Evolutionary conservation across 2,113 vertebrate genomes (phyloP).

Genomic region (Lagenorhynchus albirostris): DNA sequence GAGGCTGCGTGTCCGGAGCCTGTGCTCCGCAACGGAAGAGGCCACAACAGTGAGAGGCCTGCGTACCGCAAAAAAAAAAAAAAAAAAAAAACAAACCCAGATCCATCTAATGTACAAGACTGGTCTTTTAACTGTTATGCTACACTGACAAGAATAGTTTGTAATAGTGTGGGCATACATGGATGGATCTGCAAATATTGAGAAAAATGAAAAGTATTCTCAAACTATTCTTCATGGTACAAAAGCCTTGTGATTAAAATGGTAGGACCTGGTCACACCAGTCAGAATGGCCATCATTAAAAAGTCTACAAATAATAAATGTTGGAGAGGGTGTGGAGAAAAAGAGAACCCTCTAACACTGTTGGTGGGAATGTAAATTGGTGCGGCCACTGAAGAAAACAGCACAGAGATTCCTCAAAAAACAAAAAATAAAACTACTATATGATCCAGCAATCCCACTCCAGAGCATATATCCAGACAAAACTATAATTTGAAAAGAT

Average conservation of each 20-base stretch:
- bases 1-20: too few relatives aligned
- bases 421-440: background rate
- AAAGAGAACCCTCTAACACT: background rate
- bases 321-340: background rate
- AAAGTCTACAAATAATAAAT: background rate
- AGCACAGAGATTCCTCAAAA: background rate
- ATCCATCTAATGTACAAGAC: background rate
- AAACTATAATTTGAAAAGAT: background rate
- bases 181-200: background rate
- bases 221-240: background rate
- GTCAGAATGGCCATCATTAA: background rate
- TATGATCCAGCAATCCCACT: background rate
- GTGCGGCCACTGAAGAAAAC: background rate
- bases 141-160: background rate
- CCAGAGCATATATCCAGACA: background rate
- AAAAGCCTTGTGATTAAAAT: constrained; percentile 38
- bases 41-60: too few relatives aligned
- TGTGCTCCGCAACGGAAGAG: too few relatives aligned
- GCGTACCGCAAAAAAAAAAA: too few relatives aligned
- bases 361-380: background rate
- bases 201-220: background rate
- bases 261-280: background rate
- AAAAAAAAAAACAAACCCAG: background rate
- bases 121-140: background rate
- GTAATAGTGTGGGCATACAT: background rate